Evolutionary conservation across 1,140 invertebrate genomes (phyloP).

Genomic region (Asbolus verrucosus): DNA sequence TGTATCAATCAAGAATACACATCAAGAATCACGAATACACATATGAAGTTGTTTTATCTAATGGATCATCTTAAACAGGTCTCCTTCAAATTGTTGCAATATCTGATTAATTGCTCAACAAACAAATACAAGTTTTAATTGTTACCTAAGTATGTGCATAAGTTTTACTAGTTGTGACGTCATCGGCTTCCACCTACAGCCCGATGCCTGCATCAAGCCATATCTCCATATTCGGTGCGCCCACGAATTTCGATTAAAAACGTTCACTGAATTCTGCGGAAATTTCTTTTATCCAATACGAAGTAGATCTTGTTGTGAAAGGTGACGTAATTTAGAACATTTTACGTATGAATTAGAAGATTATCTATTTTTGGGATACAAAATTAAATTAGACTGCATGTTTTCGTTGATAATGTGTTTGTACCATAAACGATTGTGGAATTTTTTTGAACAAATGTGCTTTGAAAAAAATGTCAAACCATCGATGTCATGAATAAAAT

Average conservation of each 20-base stretch:
- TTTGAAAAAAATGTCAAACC: too few relatives aligned
- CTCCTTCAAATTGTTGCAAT: background rate
- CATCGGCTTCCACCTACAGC: conserved; percentile 19
- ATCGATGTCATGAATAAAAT: too few relatives aligned
- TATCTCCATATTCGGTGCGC: conserved; percentile 35
- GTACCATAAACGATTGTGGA: too few relatives aligned
- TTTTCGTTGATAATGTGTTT: too few relatives aligned
- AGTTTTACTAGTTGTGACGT: conserved; percentile 29
- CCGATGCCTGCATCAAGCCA: conserved; percentile 27
- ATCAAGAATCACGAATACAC: background rate
- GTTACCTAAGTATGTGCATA: conserved; percentile 17
- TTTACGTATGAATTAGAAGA: background rate
- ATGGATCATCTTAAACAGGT: background rate
- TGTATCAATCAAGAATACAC: too few relatives aligned
- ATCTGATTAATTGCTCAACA: background rate
- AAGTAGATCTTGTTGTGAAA: conserved; percentile 7
- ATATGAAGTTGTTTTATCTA: background rate
- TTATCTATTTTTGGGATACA: too few relatives aligned
- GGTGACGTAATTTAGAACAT: conserved; percentile 7
- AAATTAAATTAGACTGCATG: too few relatives aligned
- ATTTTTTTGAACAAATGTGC: too few relatives aligned
- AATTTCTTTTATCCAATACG: conserved; percentile 13
- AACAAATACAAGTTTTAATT: background rate
- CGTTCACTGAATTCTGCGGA: conserved; percentile 28
- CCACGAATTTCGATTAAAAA: conserved; percentile 36